Percentiles rank a stretch among this genome's conserved stretches.
phyloP scores from a whole-genome alignment of 1,140 invertebrate genomes.

The Conopomorpha cramerella region DNA sequence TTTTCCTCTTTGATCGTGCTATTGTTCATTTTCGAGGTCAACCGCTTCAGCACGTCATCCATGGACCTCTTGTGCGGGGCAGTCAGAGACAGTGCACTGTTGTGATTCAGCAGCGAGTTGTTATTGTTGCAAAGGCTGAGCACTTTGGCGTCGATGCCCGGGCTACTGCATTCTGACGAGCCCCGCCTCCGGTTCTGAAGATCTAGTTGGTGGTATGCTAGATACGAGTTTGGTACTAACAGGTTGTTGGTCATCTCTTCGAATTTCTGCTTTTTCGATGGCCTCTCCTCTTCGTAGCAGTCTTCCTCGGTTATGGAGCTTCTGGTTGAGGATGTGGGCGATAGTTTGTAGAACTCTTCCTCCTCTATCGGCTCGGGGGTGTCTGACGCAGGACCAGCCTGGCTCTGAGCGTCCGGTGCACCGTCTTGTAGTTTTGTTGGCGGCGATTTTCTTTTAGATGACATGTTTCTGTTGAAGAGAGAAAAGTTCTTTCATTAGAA shows the following conservation, averaged over 20 bases:
- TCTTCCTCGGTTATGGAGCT: slow-evolving; percentile 67
- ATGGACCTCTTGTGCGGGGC: slow-evolving; percentile 70
- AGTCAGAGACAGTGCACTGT: slow-evolving; percentile 44
- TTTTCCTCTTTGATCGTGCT: slow-evolving; percentile 69
- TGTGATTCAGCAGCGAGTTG: slow-evolving; percentile 55
- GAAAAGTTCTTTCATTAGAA: slow-evolving; percentile 3
- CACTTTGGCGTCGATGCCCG: slow-evolving; percentile 64
- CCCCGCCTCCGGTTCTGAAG: slow-evolving; percentile 53
- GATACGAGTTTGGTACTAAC: slow-evolving; percentile 53
- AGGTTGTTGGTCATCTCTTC: slow-evolving; percentile 61
- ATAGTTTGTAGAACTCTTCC: slow-evolving; percentile 59
- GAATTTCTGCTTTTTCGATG: slow-evolving; percentile 52
- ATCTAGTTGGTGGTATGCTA: slow-evolving; percentile 60
- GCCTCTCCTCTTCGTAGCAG: slow-evolving; percentile 61
- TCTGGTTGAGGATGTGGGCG: slow-evolving; percentile 61
- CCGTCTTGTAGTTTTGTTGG: slow-evolving; percentile 88
- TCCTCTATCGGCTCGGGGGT: slow-evolving; percentile 37
- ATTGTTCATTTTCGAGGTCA: slow-evolving; percentile 79
- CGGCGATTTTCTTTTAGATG: slow-evolving; percentile 91
- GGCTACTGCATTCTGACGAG: slow-evolving; percentile 72
- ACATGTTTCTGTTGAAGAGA: slow-evolving; percentile 77
- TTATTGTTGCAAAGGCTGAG: slow-evolving; percentile 57
- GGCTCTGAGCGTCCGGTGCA: slow-evolving; percentile 60
- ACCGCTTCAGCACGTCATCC: slow-evolving; percentile 83
- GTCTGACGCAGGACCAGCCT: slow-evolving; percentile 44